Evolutionary conservation across 2,888 invertebrate species (phyloP).

Genomic region (Abrostola tripartita): DNA sequence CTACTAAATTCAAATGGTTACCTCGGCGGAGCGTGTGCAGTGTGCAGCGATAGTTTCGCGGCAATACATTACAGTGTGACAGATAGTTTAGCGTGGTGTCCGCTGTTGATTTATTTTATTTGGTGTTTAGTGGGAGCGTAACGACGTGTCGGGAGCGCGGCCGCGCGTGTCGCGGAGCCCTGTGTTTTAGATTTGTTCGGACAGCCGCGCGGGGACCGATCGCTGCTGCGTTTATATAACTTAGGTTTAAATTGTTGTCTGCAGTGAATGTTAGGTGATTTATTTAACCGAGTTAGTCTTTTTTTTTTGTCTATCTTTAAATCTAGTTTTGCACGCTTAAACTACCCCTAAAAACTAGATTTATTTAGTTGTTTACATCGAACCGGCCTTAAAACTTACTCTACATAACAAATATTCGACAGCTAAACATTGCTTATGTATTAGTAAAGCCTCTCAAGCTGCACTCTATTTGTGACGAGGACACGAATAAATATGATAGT

Average conservation of each 20-base stretch:
- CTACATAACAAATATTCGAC: no score
- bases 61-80: constrained; percentile 45
- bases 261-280: constrained; percentile 21
- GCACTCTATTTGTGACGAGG: not conserved
- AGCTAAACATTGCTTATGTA: no score
- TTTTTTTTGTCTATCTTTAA: no score
- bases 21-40: constrained; percentile 20
- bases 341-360: no score
- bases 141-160: constrained; percentile 15
- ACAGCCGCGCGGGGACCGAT: constrained; percentile 15
- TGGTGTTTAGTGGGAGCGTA: constrained; percentile 44
- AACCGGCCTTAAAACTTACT: no score
- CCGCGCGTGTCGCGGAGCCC: constrained; percentile 16
- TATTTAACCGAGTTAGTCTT: no score
- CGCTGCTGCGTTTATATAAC: constrained; percentile 24
- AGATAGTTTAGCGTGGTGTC: constrained; percentile 50
- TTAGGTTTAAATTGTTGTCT: constrained; percentile 19
- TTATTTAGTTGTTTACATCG: no score
- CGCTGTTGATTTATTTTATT: constrained; percentile 54
- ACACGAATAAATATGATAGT: constrained; percentile 12
- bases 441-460: no score
- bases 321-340: no score
- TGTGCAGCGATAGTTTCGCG: constrained; percentile 27
- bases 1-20: constrained; percentile 47
- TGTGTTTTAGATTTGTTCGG: constrained; percentile 24